Conservation (phyloP, 2,113 vertebrate species). For the Megalops atlanticus region DNA sequence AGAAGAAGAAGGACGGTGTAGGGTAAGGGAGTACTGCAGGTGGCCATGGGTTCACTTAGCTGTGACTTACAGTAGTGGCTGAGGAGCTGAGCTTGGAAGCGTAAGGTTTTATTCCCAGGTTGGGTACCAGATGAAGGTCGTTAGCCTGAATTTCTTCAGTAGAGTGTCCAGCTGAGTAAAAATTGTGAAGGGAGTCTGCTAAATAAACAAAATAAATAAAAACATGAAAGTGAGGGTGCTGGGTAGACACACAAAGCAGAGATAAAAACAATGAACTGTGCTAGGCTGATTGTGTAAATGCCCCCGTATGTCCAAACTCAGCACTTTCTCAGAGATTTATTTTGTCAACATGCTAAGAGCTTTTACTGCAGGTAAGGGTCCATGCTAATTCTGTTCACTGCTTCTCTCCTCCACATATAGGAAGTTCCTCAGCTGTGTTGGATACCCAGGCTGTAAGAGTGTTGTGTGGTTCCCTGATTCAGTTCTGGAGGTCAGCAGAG, state of each 20-base stretch:
- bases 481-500: slow-evolving; percentile 86
- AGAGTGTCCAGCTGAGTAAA: too few species aligned
- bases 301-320: too few species aligned
- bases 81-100: too few species aligned
- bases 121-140: too few species aligned
- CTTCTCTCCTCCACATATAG: slow-evolving; percentile 64
- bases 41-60: neutral
- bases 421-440: slow-evolving; percentile 84
- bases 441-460: slow-evolving; percentile 83
- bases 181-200: neutral
- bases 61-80: neutral
- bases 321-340: neutral
- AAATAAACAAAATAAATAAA: neutral
- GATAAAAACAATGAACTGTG: neutral
- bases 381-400: neutral
- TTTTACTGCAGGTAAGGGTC: neutral
- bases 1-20: slow-evolving; percentile 79
- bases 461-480: slow-evolving; percentile 90
- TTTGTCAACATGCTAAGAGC: neutral
- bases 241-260: neutral
- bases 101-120: neutral
- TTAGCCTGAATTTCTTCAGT: too few species aligned
- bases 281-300: neutral
- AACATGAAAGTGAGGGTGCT: neutral
- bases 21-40: slow-evolving; percentile 65